Evolutionary conservation across 2,888 invertebrate species (phyloP).

Genomic region (Anthophora plumipes): DNA sequence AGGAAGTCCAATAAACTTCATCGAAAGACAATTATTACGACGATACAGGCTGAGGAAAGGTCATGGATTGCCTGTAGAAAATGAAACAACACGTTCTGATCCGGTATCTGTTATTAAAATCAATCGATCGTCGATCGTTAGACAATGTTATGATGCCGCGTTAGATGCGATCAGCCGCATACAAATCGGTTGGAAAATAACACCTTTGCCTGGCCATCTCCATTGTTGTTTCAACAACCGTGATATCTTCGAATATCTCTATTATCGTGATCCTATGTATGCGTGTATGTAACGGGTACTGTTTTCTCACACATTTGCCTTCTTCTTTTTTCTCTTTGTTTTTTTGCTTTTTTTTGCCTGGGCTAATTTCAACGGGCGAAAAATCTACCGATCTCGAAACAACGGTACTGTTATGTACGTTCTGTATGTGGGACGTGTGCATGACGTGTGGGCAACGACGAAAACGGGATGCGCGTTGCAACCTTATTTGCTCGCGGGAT

Average conservation of each 20-base stretch:
- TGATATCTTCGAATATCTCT: conserved; percentile 48
- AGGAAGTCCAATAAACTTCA: conserved; percentile 30
- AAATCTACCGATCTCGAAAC: conserved; percentile 54
- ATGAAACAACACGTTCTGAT: conserved; percentile 10
- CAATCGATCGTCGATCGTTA: conserved; percentile 10
- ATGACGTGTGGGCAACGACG: conserved; percentile 59
- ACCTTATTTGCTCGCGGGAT: conserved; percentile 65
- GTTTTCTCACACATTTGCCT: conserved; percentile 28
- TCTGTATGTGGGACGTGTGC: conserved; percentile 64
- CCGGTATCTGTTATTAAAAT: conserved; percentile 28
- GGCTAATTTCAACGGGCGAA: conserved; percentile 23
- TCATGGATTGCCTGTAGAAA: conserved; percentile 2
- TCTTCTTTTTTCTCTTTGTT: too few relatives aligned
- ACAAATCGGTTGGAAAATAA: conserved; percentile 45
- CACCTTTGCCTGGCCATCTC: conserved; percentile 10
- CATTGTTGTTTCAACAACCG: conserved; percentile 28
- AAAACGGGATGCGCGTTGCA: conserved; percentile 60
- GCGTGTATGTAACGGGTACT: conserved; percentile 9
- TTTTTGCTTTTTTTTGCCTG: conserved; percentile 1
- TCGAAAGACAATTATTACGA: conserved; percentile 25
- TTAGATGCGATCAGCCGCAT: conserved; percentile 23
- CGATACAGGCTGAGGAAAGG: conserved; percentile 9
- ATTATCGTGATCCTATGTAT: too few relatives aligned
- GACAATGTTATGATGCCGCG: background rate
- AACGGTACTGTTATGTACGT: conserved; percentile 58